Percentiles rank a stretch among this genome's conserved stretches.
These are phyloP conservation scores for Todus mexicanus DNA, from an alignment of 2,797 vertebrate species.

Conservation along the genomic window DNA sequence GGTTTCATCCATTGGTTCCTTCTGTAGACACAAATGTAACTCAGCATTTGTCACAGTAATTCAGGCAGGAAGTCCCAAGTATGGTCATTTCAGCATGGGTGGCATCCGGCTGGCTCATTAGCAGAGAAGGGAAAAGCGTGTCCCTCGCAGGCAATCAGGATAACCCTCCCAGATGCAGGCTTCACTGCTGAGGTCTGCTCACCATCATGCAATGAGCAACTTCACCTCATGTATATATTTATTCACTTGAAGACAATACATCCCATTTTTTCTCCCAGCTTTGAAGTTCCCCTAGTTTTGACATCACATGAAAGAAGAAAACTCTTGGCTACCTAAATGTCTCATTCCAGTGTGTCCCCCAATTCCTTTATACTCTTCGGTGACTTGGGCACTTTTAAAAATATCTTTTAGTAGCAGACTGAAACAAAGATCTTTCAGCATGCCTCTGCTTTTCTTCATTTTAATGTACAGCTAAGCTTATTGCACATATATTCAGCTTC, in stretches of 20 bases:
- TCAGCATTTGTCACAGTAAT: background rate
- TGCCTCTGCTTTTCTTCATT: background rate
- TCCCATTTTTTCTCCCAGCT: background rate
- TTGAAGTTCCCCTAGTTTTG: background rate
- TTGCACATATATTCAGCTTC: background rate
- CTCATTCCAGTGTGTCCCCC: background rate
- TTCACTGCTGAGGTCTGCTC: fast-evolving
- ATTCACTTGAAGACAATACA: background rate
- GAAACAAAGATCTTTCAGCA: background rate
- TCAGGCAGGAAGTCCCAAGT: background rate
- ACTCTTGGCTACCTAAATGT: background rate
- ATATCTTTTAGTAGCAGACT: background rate
- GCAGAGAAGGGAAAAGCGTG: background rate
- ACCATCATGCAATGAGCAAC: background rate
- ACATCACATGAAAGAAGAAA: background rate
- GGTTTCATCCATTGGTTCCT: background rate
- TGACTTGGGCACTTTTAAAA: background rate
- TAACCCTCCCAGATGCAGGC: no score
- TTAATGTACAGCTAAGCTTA: background rate
- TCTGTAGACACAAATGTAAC: background rate
- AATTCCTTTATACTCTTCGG: background rate
- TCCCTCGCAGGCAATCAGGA: no score
- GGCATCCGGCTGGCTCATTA: fast-evolving
- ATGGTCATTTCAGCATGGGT: background rate
- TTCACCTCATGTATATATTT: background rate